Conservation (phyloP, 2,113 vertebrate genomes). For the Limanda limanda region DNA sequence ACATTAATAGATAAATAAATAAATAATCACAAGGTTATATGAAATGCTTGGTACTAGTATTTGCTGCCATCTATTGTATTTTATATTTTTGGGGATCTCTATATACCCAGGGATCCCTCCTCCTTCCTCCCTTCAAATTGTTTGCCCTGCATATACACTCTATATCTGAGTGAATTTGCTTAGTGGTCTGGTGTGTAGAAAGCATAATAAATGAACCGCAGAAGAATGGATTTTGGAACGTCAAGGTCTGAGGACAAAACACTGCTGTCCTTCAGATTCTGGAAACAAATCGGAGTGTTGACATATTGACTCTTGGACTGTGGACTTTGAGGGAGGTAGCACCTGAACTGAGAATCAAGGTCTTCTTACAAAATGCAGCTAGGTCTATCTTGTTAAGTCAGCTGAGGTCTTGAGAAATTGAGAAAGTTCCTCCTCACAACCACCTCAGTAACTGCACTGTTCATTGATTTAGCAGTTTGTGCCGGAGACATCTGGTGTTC, state of each 20-base stretch:
- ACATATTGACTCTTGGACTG: too few relatives aligned
- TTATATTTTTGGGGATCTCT: background rate
- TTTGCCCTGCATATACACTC: background rate
- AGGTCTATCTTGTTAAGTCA: background rate
- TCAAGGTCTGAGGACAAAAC: background rate
- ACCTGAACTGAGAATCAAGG: too few relatives aligned
- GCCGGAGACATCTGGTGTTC: conserved; percentile 48
- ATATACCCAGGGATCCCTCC: too few relatives aligned
- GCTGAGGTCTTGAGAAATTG: background rate
- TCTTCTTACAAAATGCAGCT: too few relatives aligned
- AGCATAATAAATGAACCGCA: background rate
- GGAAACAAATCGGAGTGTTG: background rate
- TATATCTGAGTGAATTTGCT: background rate
- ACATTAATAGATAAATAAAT: too few relatives aligned
- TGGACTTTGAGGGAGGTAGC: too few relatives aligned
- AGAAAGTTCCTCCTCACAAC: conserved; percentile 9
- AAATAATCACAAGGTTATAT: background rate
- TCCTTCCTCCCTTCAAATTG: background rate
- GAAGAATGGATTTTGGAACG: conserved; percentile 13
- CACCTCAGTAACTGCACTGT: background rate
- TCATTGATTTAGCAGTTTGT: conserved; percentile 45
- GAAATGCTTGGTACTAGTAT: background rate
- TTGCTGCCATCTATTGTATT: background rate
- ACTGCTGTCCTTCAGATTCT: conserved; percentile 19
- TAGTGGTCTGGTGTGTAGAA: background rate